Conservation (phyloP, 2,797 vertebrate genomes). For the Xenopus petersii region DNA sequence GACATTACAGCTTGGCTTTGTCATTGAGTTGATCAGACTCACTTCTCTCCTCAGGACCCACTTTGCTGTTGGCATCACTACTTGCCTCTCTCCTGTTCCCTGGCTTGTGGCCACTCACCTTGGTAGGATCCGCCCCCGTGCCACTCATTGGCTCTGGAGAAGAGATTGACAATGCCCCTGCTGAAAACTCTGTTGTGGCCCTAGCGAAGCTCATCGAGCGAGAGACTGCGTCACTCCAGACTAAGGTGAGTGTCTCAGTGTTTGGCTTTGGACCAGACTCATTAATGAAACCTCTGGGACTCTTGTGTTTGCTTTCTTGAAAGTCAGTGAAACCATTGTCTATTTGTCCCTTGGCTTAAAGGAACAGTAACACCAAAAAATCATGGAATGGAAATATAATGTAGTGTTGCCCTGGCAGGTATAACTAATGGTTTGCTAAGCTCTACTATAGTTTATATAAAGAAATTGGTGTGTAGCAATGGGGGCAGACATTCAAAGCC, state of each 20-base stretch:
- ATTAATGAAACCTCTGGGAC: too few relatives aligned
- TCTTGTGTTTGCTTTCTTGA: too few relatives aligned
- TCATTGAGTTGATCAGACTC: too few relatives aligned
- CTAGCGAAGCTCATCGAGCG: slow-evolving; percentile 47
- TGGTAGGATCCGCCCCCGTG: slow-evolving; percentile 47
- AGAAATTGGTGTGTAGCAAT: too few relatives aligned
- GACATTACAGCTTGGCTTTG: too few relatives aligned
- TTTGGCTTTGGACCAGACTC: background rate
- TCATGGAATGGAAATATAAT: too few relatives aligned
- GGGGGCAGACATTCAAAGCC: too few relatives aligned
- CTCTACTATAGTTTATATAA: too few relatives aligned
- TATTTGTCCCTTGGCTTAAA: background rate
- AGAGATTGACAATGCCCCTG: slow-evolving; percentile 10
- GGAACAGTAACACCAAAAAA: background rate
- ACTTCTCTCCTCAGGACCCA: too few relatives aligned
- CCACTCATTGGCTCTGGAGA: slow-evolving; percentile 45
- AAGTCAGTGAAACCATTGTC: too few relatives aligned
- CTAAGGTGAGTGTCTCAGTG: slow-evolving; percentile 58
- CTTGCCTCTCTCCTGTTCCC: slow-evolving; percentile 38
- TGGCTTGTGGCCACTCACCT: background rate
- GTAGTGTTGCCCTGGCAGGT: too few relatives aligned
- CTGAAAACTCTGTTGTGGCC: background rate
- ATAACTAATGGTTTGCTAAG: too few relatives aligned
- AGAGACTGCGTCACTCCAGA: slow-evolving; percentile 45
- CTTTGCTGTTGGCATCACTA: slow-evolving; percentile 7